Conservation (phyloP, 2,113 vertebrate genomes). For the Grallaria varia region DNA sequence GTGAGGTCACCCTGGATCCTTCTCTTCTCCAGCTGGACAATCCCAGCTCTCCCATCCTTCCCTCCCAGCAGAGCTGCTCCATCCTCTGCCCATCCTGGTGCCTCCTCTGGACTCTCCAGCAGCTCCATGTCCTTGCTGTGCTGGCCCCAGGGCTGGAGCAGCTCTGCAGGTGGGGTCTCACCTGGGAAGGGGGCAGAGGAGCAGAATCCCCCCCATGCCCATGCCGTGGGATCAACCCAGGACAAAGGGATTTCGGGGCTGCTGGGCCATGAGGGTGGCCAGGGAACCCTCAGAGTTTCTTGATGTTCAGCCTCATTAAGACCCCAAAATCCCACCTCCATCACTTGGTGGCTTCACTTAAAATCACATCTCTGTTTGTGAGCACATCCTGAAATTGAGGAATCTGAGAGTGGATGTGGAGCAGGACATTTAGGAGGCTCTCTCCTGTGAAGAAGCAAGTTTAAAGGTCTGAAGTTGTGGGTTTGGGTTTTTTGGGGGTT, state of each 20-base stretch:
- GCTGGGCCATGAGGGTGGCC: too few relatives aligned
- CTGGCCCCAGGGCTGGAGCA: not conserved
- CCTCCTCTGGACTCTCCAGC: not conserved
- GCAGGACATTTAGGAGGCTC: not conserved
- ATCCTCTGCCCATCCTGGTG: not conserved
- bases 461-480: constrained; percentile 46
- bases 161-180: not conserved
- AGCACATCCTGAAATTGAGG: not conserved
- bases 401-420: not conserved
- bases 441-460: constrained; percentile 29
- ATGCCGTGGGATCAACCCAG: not conserved
- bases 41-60: not conserved
- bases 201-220: not conserved
- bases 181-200: not conserved
- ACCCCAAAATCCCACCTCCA: not conserved
- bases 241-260: rapidly evolving
- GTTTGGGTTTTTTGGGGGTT: rapidly evolving
- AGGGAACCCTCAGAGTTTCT: not conserved
- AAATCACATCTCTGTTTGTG: not conserved
- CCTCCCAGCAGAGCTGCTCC: not conserved
- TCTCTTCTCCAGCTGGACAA: not conserved
- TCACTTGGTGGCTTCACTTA: not conserved
- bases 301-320: not conserved
- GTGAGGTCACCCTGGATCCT: not conserved
- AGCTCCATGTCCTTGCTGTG: not conserved